Evolutionary conservation across 2,113 vertebrate genomes (phyloP), one percentile per base, ranked within the genome.

Genomic region (Chaenocephalus aceratus): DNA sequence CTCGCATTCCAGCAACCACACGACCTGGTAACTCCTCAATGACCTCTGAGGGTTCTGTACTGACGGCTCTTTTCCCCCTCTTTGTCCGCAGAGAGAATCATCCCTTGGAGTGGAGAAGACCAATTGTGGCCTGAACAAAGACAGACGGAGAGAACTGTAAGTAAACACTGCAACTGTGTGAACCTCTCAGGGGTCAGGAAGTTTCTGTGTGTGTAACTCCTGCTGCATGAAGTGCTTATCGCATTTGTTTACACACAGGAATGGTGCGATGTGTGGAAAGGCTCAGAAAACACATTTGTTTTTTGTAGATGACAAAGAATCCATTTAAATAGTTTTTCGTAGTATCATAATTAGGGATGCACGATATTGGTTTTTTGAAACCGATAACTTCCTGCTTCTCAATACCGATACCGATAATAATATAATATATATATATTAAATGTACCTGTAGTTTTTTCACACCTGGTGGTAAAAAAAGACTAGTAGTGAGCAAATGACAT

Each of bases 111-210:
- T 23, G 66, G 36, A 87, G 83, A 84, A 67, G 53, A 87, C 46
- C 63, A 80, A 72, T 86, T 87, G 86, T 84, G 90, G 81, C 85
- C 81, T 80, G 75, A 85, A 77, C 67, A 74, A 86, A 87, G 75
- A 88, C 69, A 75, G 61, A 74, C 84, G 68, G 79, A 75, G 74
- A 86, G 89, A 89, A 90, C 89, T 92, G 92, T 94, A 81, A 92
- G 93, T 93, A 88, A 81, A 86, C n/a, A 14, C 70, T 65, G 41
- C 54, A 64, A 64, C 65, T 45, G 30, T 64, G 51, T 72, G n/a
- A 72, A 54, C 64, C 57, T 63, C n/a, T 67, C 12, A 16, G 54
- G 51, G 44, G 15, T 23, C 21, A n/a, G 61, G 30, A 44, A 5
- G 57, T 61, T 59, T 79, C 15, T 49, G 30, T 72, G 58, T 69